phyloP scores from a whole-genome alignment of 1,140 invertebrate genomes.

The Ruditapes philippinarum region DNA sequence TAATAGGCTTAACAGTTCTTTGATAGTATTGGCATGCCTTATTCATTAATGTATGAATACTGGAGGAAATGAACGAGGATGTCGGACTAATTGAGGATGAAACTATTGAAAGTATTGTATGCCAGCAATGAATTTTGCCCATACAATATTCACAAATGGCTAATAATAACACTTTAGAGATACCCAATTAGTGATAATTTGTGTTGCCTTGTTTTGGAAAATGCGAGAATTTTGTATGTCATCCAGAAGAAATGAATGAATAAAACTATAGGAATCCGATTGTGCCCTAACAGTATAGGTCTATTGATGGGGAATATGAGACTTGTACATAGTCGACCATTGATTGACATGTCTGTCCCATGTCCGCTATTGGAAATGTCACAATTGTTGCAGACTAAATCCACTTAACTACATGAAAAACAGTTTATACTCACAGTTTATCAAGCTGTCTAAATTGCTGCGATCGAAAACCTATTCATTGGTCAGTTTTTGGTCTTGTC shows the following conservation, averaged over 20 bases:
- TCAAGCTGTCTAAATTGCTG: no score
- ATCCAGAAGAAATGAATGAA: neutral
- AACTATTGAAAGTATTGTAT: neutral
- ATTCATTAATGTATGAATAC: neutral
- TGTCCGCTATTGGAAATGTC: neutral
- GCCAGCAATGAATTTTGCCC: neutral
- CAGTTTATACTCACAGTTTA: neutral
- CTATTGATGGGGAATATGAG: neutral
- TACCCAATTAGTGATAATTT: neutral
- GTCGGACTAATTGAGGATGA: neutral
- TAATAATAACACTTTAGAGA: neutral
- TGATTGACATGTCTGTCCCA: slow-evolving; percentile 13
- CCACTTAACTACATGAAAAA: neutral
- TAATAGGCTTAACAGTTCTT: no score
- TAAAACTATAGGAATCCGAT: neutral
- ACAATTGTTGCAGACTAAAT: neutral
- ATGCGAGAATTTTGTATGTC: neutral
- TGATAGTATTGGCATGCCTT: neutral
- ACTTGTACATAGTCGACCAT: neutral
- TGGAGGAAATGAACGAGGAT: neutral
- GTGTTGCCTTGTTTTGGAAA: neutral
- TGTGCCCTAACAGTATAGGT: neutral
- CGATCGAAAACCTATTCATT: no score
- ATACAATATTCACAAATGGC: slow-evolving; percentile 5
- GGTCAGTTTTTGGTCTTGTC: no score